Evolutionary conservation across 2,888 invertebrate species (phyloP), one percentile per base, ranked within the genome.

Genomic region (Hemaris fuciformis): DNA sequence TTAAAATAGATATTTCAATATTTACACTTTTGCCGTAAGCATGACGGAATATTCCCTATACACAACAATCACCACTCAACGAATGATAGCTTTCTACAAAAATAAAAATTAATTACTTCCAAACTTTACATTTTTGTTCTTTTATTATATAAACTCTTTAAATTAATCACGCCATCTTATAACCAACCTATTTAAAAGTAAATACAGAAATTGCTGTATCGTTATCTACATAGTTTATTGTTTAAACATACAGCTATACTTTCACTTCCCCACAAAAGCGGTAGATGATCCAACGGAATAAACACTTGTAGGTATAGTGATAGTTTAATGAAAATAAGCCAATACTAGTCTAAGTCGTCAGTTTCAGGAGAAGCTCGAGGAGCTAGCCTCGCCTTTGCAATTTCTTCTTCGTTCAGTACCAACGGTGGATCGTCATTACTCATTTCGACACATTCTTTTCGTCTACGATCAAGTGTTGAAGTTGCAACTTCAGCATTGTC

Each of bases 381-480:
- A 65, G 85, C 82, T 64, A 73, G 66, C 65, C 76, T 72, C 10
- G 70, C 73, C 57, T 70, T 59, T 18, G 70, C 64, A 57, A 60
- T 62, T 23, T 65, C 69, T 6, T 67, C 73, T 25, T 60, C 66
- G 60, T 60, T 65, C 25, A 69, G 31, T 20, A 71, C 62, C 45
- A 80, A 64, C 31, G 84, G 77, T 20, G 83, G 82, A 56, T 77
- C 79, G 43, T 77, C 78, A 58, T 78, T 77, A 43, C 73, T 73
- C 20, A 68, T 22, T 2, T 71, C 73, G 7, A 66, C 31, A 48
- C 67, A 74, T 15, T 73, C 73, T 60, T 72, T 83, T 75, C 91
- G 88, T 88, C 91, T 81, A 63, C 91, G 90, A 67, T 92, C 91
- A 63, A 91, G 75, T 46, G 84, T 84, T 0, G 83, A 78, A 45